Conservation (phyloP, 2,888 invertebrate genomes). For the Phania funesta region DNA sequence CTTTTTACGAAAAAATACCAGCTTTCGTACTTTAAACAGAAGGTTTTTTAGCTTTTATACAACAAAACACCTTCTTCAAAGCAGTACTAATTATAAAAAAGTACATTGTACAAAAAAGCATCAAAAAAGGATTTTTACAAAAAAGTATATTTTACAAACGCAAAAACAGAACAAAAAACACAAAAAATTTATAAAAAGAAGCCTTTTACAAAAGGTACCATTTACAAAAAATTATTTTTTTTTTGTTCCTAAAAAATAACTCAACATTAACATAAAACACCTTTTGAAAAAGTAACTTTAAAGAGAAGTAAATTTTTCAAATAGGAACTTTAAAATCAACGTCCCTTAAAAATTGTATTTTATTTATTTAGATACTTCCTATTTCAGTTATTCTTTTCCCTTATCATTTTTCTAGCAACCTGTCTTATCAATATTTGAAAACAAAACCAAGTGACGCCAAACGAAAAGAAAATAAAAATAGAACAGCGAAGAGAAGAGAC, state of each 20-base stretch:
- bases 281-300: neutral
- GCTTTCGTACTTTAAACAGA: too few relatives aligned
- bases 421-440: neutral
- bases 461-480: neutral
- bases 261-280: neutral
- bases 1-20: too few relatives aligned
- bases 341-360: too few relatives aligned
- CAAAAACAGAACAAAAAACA: neutral
- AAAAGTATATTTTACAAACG: neutral
- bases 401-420: neutral
- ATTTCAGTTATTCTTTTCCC: neutral
- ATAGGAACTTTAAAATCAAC: too few relatives aligned
- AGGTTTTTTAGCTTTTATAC: too few relatives aligned
- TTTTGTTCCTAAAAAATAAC: too few relatives aligned
- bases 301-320: neutral
- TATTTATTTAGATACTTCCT: neutral
- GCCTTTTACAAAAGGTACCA: neutral
- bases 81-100: too few relatives aligned
- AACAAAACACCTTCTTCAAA: too few relatives aligned
- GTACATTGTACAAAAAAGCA: too few relatives aligned
- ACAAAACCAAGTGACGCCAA: slow-evolving; percentile 6
- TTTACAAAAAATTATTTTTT: neutral
- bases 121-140: neutral
- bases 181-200: neutral
- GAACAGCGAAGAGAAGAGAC: neutral